A percentile compares a stretch with the other conserved stretches of the same genome.
Evolutionary conservation across 2,888 invertebrate genomes (phyloP).

Genomic region (Hydriomena furcata): DNA sequence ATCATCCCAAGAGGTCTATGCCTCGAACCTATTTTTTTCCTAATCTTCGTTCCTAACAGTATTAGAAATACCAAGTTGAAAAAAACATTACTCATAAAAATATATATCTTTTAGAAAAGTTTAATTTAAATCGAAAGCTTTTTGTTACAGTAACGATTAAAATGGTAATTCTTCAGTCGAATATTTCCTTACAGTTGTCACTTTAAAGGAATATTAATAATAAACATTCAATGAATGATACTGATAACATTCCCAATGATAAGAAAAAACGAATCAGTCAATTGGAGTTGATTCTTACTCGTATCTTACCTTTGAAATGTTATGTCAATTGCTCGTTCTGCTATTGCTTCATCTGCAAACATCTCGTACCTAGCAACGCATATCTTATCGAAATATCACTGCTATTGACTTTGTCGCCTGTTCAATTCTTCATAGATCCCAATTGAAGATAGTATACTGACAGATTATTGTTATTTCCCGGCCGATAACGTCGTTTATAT

Average conservation of each 20-base stretch:
- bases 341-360: conserved; percentile 1
- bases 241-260: conserved; percentile 9
- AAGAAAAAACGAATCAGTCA: conserved; percentile 2
- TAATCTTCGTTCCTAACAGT: not conserved
- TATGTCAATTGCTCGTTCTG: conserved; percentile 9
- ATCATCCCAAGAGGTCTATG: conserved; percentile 73
- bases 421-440: conserved; percentile 1
- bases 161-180: not conserved
- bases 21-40: conserved; percentile 18
- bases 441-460: not conserved
- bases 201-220: not conserved
- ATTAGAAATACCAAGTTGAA: not conserved
- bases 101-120: not conserved
- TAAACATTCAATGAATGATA: not conserved
- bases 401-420: conserved; percentile 3
- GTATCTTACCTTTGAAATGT: conserved; percentile 8
- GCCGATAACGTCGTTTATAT: not conserved
- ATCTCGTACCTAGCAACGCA: not conserved
- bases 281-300: conserved; percentile 6
- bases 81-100: not conserved
- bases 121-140: too few relatives aligned
- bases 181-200: not conserved
- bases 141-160: too few relatives aligned
- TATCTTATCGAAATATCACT: conserved; percentile 9
- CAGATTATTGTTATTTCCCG: not conserved